These are phyloP conservation scores for Eucidaris tribuloides DNA, from an alignment of 35 echinoderm and acorn worm species.

Conservation along the genomic window DNA sequence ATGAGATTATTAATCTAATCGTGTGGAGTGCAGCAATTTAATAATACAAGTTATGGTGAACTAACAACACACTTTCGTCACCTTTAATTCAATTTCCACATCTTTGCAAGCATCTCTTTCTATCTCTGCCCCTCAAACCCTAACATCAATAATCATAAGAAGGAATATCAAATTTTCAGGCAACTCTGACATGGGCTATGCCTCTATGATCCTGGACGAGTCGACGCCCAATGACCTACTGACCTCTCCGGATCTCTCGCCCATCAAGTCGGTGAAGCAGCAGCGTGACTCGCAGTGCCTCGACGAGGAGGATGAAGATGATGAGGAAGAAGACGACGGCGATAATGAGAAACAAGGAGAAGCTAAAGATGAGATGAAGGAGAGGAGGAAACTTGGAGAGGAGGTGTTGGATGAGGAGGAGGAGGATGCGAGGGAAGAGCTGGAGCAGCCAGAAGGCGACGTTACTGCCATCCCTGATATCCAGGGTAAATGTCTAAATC, in stretches of 20 bases:
- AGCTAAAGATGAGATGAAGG: neutral
- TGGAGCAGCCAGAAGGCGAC: neutral
- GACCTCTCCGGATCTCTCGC: conserved; percentile 86
- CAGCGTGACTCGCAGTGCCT: neutral
- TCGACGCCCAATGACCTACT: conserved; percentile 71
- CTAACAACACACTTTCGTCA: too few relatives aligned
- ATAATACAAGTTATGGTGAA: too few relatives aligned
- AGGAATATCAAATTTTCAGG: conserved; percentile 65
- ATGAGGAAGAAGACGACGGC: neutral
- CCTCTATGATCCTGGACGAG: conserved; percentile 90
- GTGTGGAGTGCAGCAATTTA: too few relatives aligned
- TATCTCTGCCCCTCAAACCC: too few relatives aligned
- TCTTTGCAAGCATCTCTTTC: too few relatives aligned
- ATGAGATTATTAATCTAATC: too few relatives aligned
- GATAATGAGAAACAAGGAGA: neutral
- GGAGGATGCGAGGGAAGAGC: neutral
- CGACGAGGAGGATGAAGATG: conserved; percentile 1
- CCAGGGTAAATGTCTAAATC: neutral
- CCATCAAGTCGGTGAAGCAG: conserved; percentile 39
- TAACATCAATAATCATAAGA: too few relatives aligned
- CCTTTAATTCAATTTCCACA: too few relatives aligned
- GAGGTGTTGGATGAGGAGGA: neutral
- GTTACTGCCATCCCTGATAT: neutral
- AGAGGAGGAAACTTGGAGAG: neutral
- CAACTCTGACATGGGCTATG: conserved; percentile 98